These are phyloP conservation scores for Propithecus deckenii DNA, from an alignment of 2,797 vertebrate species.

Conservation along the genomic window DNA sequence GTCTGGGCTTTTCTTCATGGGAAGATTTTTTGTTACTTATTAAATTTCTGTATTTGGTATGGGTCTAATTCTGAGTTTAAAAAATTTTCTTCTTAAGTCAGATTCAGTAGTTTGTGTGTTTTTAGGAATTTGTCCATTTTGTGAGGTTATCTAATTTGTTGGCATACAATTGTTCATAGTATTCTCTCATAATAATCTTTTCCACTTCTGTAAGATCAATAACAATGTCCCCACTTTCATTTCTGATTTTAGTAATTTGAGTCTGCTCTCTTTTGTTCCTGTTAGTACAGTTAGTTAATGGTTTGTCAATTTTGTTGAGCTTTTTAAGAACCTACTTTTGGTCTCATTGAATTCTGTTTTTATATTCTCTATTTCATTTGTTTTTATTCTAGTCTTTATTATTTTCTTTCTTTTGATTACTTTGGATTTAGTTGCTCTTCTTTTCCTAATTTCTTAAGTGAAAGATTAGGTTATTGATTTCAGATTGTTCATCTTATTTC, in stretches of 20 bases:
- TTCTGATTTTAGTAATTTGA: neutral
- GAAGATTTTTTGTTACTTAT: neutral
- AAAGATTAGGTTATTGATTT: neutral
- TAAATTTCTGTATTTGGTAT: neutral
- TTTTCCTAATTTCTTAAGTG: neutral
- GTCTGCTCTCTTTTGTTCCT: neutral
- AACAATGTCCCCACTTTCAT: neutral
- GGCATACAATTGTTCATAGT: neutral
- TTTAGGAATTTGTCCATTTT: neutral
- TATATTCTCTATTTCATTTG: neutral
- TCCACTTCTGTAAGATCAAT: neutral
- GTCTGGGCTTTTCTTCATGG: neutral
- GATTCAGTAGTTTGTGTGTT: neutral
- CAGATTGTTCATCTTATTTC: neutral
- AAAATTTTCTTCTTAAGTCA: neutral
- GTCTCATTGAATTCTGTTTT: neutral
- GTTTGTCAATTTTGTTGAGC: neutral
- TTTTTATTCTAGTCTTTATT: neutral
- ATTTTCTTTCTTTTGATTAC: neutral
- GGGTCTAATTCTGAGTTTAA: neutral
- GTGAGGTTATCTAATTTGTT: neutral
- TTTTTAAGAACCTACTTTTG: neutral
- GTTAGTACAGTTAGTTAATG: neutral
- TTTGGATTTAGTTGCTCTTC: neutral
- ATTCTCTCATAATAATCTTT: neutral